Conservation (phyloP, 2,888 invertebrate species). For the Diloba caeruleocephala region DNA sequence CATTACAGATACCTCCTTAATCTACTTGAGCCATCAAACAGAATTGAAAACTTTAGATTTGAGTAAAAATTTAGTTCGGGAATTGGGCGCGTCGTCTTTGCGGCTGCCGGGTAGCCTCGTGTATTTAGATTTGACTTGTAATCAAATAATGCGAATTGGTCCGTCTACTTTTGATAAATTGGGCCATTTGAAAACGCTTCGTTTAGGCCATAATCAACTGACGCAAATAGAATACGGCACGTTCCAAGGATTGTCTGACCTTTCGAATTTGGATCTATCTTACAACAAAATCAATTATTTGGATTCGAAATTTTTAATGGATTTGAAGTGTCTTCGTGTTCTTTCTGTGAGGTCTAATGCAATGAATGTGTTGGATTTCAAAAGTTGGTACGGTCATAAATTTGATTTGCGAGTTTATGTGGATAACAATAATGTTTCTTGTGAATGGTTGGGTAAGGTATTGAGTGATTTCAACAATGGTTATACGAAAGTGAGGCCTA, state of each 20-base stretch:
- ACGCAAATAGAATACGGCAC: constrained; percentile 70
- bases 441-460: constrained; percentile 75
- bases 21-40: constrained; percentile 68
- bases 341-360: constrained; percentile 72
- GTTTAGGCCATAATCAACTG: constrained; percentile 70
- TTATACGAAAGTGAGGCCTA: constrained; percentile 74
- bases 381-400: constrained; percentile 74
- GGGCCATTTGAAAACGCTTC: constrained; percentile 67
- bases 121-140: constrained; percentile 71
- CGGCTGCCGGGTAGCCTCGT: constrained; percentile 66
- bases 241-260: constrained; percentile 68
- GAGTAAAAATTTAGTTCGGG: constrained; percentile 69
- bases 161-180: constrained; percentile 72
- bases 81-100: constrained; percentile 67
- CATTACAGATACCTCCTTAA: constrained; percentile 65
- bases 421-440: constrained; percentile 76
- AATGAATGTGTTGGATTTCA: constrained; percentile 67
- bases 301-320: constrained; percentile 75
- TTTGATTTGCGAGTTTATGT: constrained; percentile 68
- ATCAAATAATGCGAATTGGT: constrained; percentile 66
- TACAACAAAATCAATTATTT: constrained; percentile 68
- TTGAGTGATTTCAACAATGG: constrained; percentile 75
- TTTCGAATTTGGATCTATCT: constrained; percentile 66
- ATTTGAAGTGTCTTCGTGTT: constrained; percentile 68
- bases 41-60: constrained; percentile 70